Conservation (phyloP, 2,113 vertebrate species). For the Rhodinocichla rosea region DNA sequence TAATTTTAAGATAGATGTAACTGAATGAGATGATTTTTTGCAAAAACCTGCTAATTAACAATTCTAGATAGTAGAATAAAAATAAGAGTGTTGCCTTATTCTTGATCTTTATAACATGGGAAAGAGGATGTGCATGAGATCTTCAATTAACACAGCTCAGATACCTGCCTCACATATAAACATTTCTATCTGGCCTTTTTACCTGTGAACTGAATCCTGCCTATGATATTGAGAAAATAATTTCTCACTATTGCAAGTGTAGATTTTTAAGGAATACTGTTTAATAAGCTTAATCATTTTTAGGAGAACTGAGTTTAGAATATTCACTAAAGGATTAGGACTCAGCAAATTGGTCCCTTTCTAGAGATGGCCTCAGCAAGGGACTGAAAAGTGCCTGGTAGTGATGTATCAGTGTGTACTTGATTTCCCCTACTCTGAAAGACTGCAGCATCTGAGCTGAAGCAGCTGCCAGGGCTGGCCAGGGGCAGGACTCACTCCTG, state of each 20-base stretch:
- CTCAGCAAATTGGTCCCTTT: neutral
- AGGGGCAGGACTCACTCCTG: neutral
- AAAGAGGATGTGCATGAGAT: neutral
- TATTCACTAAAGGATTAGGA: neutral
- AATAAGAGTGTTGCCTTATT: neutral
- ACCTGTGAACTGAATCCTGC: neutral
- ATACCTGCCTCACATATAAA: neutral
- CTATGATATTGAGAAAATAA: neutral
- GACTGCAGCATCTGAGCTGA: neutral
- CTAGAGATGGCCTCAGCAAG: neutral
- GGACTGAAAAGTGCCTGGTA: neutral
- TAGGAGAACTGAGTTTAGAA: neutral
- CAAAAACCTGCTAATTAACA: neutral
- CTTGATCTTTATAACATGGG: neutral
- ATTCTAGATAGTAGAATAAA: neutral
- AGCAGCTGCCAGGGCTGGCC: neutral
- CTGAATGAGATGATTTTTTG: neutral
- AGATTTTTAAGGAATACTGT: neutral
- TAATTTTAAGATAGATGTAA: neutral
- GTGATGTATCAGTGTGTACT: accelerated
- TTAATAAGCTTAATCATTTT: neutral
- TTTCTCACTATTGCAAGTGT: neutral
- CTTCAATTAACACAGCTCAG: neutral
- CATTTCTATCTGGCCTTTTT: neutral
- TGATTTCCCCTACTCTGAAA: neutral